Evolutionary conservation across 2,113 vertebrate species (phyloP).

Genomic region (Tonatia bakeri): DNA sequence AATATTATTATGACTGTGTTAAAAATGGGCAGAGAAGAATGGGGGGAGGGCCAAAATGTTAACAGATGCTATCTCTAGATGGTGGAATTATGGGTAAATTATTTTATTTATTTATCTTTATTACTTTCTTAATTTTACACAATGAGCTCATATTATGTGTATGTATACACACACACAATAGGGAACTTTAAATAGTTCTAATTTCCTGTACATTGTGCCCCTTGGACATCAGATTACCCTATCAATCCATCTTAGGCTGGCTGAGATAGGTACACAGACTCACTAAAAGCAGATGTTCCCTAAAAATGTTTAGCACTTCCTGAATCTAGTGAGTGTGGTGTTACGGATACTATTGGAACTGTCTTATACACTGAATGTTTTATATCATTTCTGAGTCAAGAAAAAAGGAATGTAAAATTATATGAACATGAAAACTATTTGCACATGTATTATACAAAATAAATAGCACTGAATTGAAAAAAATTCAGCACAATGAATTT

Average conservation of each 20-base stretch:
- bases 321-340: not conserved
- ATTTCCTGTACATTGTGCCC: constrained; percentile 11
- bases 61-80: not conserved
- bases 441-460: not conserved
- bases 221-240: not conserved
- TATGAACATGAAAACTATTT: not conserved
- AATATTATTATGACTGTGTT: not conserved
- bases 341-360: not conserved
- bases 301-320: constrained; percentile 29
- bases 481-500: not conserved
- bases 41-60: not conserved
- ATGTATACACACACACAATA: not conserved
- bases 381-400: not conserved
- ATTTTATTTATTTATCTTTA: constrained; percentile 5
- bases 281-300: not conserved
- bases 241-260: not conserved
- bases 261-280: not conserved
- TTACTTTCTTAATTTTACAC: not conserved
- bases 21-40: not conserved
- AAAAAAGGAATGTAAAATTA: not conserved
- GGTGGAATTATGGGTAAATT: not conserved
- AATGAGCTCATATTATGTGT: not conserved
- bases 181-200: constrained; percentile 29
- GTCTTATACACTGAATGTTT: not conserved
- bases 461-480: not conserved